phyloP scores from a whole-genome alignment of 2,113 vertebrate species.

The Mugil cephalus region DNA sequence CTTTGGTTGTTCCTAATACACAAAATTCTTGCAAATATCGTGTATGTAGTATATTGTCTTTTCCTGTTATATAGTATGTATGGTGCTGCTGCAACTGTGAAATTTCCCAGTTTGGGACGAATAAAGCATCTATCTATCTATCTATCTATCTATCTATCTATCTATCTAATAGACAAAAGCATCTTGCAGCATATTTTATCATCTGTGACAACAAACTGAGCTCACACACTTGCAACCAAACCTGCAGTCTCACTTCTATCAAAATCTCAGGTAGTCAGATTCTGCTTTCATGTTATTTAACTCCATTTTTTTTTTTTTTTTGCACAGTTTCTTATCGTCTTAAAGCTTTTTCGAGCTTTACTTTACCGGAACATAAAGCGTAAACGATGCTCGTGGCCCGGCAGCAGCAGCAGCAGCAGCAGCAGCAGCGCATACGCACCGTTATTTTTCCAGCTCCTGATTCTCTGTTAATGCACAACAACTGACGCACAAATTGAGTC shows the following conservation, averaged over 20 bases:
- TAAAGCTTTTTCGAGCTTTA: neutral
- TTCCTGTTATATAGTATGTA: no score
- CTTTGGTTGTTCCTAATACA: no score
- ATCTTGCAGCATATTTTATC: neutral
- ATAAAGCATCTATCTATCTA: no score
- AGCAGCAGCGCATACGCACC: neutral
- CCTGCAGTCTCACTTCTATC: neutral
- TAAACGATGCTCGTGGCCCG: neutral
- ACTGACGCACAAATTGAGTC: slow-evolving; percentile 5
- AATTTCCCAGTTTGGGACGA: no score
- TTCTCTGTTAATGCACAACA: neutral
- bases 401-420: neutral
- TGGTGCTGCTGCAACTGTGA: no score
- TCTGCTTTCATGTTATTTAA: no score
- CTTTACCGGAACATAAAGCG: neutral
- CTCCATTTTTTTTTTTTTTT: no score
- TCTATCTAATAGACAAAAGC: no score
- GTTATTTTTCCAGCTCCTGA: neutral
- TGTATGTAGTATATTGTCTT: no score
- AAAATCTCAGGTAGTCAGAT: neutral
- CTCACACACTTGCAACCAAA: neutral
- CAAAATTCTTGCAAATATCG: no score
- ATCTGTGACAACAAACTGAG: neutral
- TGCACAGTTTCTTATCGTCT: neutral
- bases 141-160: no score